These are phyloP conservation scores for Hoplodrina blanda DNA, from an alignment of 2,888 invertebrate genomes.

Conservation along the genomic window DNA sequence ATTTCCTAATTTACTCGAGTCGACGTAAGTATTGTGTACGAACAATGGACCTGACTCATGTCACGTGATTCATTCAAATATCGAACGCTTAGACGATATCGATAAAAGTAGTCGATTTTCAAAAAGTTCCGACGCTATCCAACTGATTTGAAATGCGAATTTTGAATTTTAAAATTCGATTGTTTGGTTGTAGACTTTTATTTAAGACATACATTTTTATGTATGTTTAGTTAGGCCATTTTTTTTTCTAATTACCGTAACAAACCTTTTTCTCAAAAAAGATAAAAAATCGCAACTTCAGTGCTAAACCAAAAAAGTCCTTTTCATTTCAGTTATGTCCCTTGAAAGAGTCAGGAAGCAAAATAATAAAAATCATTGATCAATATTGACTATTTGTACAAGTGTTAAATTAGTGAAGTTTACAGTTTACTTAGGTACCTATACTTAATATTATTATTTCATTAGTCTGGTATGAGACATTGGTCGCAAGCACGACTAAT, in stretches of 20 bases:
- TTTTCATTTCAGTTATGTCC: neutral
- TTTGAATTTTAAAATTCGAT: slow-evolving; percentile 45
- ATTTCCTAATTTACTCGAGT: slow-evolving; percentile 88
- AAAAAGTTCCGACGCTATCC: slow-evolving; percentile 49
- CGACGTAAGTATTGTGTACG: slow-evolving; percentile 81
- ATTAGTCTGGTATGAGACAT: neutral
- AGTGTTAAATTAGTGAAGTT: neutral
- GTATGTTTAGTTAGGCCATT: too few species aligned
- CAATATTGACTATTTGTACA: slow-evolving; percentile 28
- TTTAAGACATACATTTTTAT: too few species aligned
- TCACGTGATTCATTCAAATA: slow-evolving; percentile 87
- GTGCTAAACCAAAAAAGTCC: neutral
- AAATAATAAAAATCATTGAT: neutral
- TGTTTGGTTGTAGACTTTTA: slow-evolving; percentile 5
- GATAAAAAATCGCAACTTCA: too few species aligned
- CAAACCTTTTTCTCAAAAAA: too few species aligned
- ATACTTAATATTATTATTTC: neutral
- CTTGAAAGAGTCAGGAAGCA: neutral
- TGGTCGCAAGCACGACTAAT: too few species aligned
- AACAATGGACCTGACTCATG: slow-evolving; percentile 88
- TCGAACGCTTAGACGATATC: slow-evolving; percentile 72
- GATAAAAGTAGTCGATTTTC: slow-evolving; percentile 63
- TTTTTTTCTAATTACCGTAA: too few species aligned
- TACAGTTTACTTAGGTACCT: neutral
- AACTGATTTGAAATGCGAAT: slow-evolving; percentile 30